A percentile compares a stretch with the other conserved stretches of the same genome.
Evolutionary conservation across 1,140 invertebrate genomes (phyloP).

Genomic region (Heliothis virescens): DNA sequence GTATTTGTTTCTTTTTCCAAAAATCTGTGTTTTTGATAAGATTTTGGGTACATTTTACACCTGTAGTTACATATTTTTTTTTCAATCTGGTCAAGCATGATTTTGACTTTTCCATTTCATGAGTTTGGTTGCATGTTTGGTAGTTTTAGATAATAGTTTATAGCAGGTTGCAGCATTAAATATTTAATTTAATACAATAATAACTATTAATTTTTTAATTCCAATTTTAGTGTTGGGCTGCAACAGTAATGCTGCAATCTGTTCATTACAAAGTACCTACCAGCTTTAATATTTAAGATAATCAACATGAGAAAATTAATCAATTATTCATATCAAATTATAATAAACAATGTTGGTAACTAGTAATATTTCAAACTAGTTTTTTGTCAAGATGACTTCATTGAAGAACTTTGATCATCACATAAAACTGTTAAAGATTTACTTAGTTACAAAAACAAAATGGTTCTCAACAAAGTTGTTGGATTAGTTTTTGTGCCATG

Average conservation of each 20-base stretch:
- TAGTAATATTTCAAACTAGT: neutral
- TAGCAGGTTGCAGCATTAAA: neutral
- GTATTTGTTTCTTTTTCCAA: slow-evolving; percentile 32
- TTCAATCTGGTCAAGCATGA: slow-evolving; percentile 29
- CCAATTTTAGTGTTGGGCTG: neutral
- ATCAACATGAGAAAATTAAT: neutral
- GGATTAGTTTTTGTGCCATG: slow-evolving; percentile 1
- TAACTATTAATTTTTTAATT: neutral
- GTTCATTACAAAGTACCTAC: neutral
- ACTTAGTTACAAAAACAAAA: slow-evolving; percentile 31
- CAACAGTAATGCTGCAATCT: neutral
- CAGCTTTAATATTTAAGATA: slow-evolving; percentile 9
- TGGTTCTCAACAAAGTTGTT: slow-evolving; percentile 1
- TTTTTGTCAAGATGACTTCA: neutral
- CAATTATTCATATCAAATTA: neutral
- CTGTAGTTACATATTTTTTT: slow-evolving; percentile 8
- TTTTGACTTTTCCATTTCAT: slow-evolving; percentile 29
- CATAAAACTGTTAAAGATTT: slow-evolving; percentile 14
- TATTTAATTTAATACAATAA: neutral
- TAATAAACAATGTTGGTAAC: neutral
- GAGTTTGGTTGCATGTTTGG: slow-evolving; percentile 44
- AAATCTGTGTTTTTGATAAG: neutral
- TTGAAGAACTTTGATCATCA: slow-evolving; percentile 10
- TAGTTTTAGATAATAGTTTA: slow-evolving; percentile 6
- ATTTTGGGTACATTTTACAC: slow-evolving; percentile 6